A percentile compares a stretch with the other conserved stretches of the same genome.
Evolutionary conservation across 2,888 invertebrate genomes (phyloP).

Genomic region (Chrysopilus asiliformis): DNA sequence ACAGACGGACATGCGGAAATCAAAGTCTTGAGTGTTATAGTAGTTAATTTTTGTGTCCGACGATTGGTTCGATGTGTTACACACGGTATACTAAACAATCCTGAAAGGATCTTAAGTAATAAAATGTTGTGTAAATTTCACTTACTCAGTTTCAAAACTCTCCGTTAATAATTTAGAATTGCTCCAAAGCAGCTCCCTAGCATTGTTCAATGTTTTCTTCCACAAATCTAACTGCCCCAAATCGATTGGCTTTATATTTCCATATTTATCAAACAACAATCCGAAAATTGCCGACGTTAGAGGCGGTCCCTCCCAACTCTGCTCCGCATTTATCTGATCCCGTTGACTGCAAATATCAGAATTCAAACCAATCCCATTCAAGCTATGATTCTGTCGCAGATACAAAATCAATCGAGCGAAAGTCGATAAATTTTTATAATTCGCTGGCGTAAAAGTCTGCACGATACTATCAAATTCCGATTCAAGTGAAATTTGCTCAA

Average conservation of each 20-base stretch:
- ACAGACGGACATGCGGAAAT: too few species aligned
- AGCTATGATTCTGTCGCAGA: conserved; percentile 17
- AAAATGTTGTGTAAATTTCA: conserved; percentile 24
- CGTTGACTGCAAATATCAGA: conserved; percentile 4
- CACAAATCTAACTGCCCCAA: conserved; percentile 26
- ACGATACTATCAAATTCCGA: conserved; percentile 17
- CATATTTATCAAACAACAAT: conserved; percentile 24
- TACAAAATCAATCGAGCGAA: conserved; percentile 19
- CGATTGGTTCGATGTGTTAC: too few species aligned
- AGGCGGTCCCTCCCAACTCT: conserved; percentile 24
- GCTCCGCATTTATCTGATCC: conserved; percentile 20
- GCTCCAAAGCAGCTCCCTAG: conserved; percentile 42
- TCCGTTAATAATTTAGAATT: conserved; percentile 25
- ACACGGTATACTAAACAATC: conserved; percentile 1
- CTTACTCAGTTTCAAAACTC: conserved; percentile 5
- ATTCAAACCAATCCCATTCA: conserved; percentile 21
- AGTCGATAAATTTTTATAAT: conserved; percentile 25
- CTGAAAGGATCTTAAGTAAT: conserved; percentile 21
- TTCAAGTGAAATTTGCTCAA: conserved; percentile 7
- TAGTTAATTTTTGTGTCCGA: too few species aligned
- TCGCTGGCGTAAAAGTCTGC: conserved; percentile 17
- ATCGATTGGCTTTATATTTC: conserved; percentile 25
- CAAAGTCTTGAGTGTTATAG: too few species aligned
- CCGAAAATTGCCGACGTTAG: conserved; percentile 20
- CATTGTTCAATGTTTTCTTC: conserved; percentile 23